Evolutionary conservation across 2,888 invertebrate species (phyloP), one percentile per base, ranked within the genome.

Genomic region (Dichetophora obliterata): DNA sequence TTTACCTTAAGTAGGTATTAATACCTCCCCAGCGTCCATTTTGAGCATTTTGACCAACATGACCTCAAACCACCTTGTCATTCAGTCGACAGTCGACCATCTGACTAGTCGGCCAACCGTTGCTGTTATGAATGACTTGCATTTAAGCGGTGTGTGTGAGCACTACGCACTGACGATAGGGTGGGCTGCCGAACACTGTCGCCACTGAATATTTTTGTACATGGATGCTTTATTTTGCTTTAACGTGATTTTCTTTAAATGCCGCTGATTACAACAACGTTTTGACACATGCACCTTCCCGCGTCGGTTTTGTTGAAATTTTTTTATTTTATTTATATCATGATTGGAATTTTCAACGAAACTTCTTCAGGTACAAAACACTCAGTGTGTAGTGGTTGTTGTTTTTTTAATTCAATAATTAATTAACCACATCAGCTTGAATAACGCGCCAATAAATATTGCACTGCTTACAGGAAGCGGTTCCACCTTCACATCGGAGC

Each of bases 391-490:
- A n/a, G 27, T 19, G 14, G 22, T 50, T 16, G 11, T 69, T 69
- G 22, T 11, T 52, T 5, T 54, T 22, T 19, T 72, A 16, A 65
- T 31, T 14, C 73, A 65, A 84, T 87, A 86, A 87, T 86, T 86
- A 86, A 86, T 87, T 87, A 86, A 85, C 83, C 84, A 80, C 85
- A 84, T 85, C 86, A 87, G 83, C 85, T 84, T 87, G 86, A 83
- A 80, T 79, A 80, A 78, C 79, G 80, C 79, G 79, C 79, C 78
- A 80, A 80, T 79, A 73, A 73, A 73, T 73, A 73, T 27, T 54
- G 54, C 19, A 34, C 34, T 69, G 52, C 69, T 69, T 50, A 57
- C 11, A 16, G 61, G 50, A 48, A 48, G 27, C 50, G 11, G 22
- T 68, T 69, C 27, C n/a, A 70, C 52, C 48, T 48, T 66, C 48